A percentile compares a stretch with the other conserved stretches of the same genome.
These are phyloP conservation scores for Propithecus deckenii DNA, from an alignment of 2,797 vertebrate species.

Conservation along the genomic window DNA sequence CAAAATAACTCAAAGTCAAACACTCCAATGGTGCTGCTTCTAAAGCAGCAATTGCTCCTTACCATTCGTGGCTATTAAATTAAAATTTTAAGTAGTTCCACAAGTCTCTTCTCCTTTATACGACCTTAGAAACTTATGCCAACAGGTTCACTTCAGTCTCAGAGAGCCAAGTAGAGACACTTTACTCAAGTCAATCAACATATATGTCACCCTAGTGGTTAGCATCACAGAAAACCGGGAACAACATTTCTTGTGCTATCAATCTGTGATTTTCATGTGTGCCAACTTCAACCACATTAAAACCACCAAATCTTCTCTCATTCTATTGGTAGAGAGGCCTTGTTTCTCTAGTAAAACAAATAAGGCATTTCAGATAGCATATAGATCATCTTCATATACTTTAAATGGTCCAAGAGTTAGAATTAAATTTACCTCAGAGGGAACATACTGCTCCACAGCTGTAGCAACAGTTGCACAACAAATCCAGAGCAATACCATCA, in stretches of 20 bases:
- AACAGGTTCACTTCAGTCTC: not conserved
- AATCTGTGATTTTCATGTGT: constrained; percentile 15
- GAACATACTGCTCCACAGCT: constrained; percentile 96
- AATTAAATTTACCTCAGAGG: constrained; percentile 90
- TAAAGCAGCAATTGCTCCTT: constrained; percentile 30
- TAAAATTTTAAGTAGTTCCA: not conserved
- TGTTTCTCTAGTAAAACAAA: constrained; percentile 19
- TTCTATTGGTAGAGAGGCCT: not conserved
- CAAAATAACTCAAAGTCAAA: constrained; percentile 2
- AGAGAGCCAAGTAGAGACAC: not conserved
- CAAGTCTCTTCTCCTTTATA: not conserved
- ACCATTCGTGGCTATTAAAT: not conserved
- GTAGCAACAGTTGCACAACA: constrained; percentile 98
- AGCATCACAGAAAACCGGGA: not conserved
- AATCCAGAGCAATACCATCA: constrained; percentile 98
- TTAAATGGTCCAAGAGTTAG: not conserved
- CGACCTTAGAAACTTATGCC: not conserved
- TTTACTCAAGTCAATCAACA: not conserved
- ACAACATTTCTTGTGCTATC: not conserved
- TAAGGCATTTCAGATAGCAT: not conserved
- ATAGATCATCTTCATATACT: not conserved
- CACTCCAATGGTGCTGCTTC: not conserved
- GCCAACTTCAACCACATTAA: not conserved
- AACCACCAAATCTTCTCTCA: not conserved
- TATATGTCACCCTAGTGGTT: not conserved